Percentiles rank a stretch among this genome's conserved stretches.
Evolutionary conservation across 2,797 vertebrate species (phyloP).

Genomic region (Hoplostethus atlanticus): DNA sequence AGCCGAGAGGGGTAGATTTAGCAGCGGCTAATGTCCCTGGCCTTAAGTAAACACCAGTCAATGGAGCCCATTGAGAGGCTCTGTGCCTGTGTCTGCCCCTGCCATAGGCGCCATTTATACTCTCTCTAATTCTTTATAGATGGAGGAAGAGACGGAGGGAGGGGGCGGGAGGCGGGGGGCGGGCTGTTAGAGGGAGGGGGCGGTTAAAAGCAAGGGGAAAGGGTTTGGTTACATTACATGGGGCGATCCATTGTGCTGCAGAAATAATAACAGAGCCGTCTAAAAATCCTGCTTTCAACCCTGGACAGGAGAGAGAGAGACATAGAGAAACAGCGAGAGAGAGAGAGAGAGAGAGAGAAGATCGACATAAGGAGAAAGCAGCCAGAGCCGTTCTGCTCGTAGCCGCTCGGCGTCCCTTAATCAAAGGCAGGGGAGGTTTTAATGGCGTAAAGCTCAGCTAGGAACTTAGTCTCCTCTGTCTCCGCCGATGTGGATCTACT

Average conservation of each 20-base stretch:
- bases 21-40: slow-evolving; percentile 68
- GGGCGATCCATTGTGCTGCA: slow-evolving; percentile 76
- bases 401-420: slow-evolving; percentile 24
- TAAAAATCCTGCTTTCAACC: slow-evolving; percentile 74
- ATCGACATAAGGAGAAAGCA: slow-evolving; percentile 79
- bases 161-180: slow-evolving; percentile 20
- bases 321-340: slow-evolving; percentile 68
- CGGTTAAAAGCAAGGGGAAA: slow-evolving; percentile 79
- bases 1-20: slow-evolving; percentile 64
- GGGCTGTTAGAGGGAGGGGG: slow-evolving; percentile 26
- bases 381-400: slow-evolving; percentile 24
- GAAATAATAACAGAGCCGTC: slow-evolving; percentile 75
- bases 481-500: slow-evolving; percentile 54
- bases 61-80: slow-evolving; percentile 74
- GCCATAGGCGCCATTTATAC: slow-evolving; percentile 61
- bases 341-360: slow-evolving; percentile 80
- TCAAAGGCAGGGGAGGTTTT: slow-evolving; percentile 54
- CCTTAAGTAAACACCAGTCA: slow-evolving; percentile 78
- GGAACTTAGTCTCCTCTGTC: slow-evolving; percentile 48
- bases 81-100: slow-evolving; percentile 56
- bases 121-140: slow-evolving; percentile 66
- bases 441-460: slow-evolving; percentile 43
- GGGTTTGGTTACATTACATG: slow-evolving; percentile 78
- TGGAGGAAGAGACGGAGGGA: slow-evolving; percentile 57
- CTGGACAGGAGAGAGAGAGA: slow-evolving; percentile 74